Conservation (phyloP, 2,113 vertebrate species). For the Lates calcarifer region DNA sequence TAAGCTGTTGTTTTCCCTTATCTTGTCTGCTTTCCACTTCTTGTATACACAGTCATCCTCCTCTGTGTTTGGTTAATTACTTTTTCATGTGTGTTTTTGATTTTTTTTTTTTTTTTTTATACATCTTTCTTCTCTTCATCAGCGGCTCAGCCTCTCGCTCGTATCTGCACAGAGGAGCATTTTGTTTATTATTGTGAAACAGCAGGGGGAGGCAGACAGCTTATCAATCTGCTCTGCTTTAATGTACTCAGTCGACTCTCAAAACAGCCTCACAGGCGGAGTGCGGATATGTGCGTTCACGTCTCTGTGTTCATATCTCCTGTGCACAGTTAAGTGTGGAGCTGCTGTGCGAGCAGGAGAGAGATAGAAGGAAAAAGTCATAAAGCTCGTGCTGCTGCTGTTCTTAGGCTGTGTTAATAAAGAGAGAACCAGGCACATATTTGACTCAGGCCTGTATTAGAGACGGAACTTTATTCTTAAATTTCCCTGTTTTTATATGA, state of each 20-base stretch:
- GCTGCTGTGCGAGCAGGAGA: no score
- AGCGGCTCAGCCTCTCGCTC: not conserved
- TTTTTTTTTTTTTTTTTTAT: no score
- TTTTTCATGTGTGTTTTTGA: slow-evolving; percentile 8
- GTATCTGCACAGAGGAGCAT: not conserved
- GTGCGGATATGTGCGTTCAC: not conserved
- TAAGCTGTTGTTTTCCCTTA: slow-evolving; percentile 11
- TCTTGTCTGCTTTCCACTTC: slow-evolving; percentile 5
- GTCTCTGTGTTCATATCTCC: not conserved
- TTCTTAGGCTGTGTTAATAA: not conserved
- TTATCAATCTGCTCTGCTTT: slow-evolving; percentile 18
- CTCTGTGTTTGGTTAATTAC: slow-evolving; percentile 14
- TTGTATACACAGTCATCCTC: not conserved
- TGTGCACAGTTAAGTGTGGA: not conserved
- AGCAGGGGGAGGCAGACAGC: not conserved
- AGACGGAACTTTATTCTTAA: no score
- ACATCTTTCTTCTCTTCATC: not conserved
- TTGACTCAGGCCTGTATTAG: no score
- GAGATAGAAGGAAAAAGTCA: not conserved
- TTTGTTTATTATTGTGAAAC: slow-evolving; percentile 32
- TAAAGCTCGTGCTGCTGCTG: not conserved
- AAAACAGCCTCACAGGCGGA: not conserved
- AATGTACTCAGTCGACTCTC: slow-evolving; percentile 6
- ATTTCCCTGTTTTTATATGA: no score
- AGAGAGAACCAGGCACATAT: not conserved